Evolutionary conservation across 2,888 invertebrate genomes (phyloP), one percentile per base, ranked within the genome.

Genomic region (Aspidiotus destructor): DNA sequence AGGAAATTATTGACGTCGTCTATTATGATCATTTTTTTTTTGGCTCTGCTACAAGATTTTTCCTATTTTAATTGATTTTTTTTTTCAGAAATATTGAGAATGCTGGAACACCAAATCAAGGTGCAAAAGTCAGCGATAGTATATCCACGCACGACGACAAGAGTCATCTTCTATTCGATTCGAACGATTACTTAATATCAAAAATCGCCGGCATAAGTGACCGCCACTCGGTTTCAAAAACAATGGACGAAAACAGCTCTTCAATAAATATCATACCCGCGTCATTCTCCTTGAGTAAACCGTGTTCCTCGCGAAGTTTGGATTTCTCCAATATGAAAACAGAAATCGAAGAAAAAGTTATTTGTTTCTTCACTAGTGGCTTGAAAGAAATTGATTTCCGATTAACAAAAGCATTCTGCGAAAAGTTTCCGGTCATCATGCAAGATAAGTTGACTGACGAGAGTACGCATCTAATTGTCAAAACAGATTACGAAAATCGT

Each of bases 401-500:
- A 60, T 17, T 67, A 15, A 52, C 60, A 6, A 67, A 10, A 15
- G 8, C 13, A 28, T 67, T 67, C 8, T 67, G 67, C 48, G 48
- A 58, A 10, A 57, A 44, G 13, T 67, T 67, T 11, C 48, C 48
- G n/a, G 60, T 48, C 10, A 44, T 44, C 5, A 48, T 58, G n/a
- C 15, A 40, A 8, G 67, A 67, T 60, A 57, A 58, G 41, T 7
- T 67, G 16, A 58, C 58, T 15, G 58, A 58, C 5, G 40, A 67
- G 42, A 48, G 48, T 40, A 67, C 58, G 11, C 67, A 67, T 60
- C 44, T 67, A 28, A 52, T 67, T 7, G 67, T 67, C 3, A 67
- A 67, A 60, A 67, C 60, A 17, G 58, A 67, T 40, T 9, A 17
- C 6, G 60, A 44, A 13, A 67, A 67, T 41, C 57, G 41, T 7